Evolutionary conservation across 2,888 invertebrate species (phyloP).

Genomic region (Dicyrtoma fusca): DNA sequence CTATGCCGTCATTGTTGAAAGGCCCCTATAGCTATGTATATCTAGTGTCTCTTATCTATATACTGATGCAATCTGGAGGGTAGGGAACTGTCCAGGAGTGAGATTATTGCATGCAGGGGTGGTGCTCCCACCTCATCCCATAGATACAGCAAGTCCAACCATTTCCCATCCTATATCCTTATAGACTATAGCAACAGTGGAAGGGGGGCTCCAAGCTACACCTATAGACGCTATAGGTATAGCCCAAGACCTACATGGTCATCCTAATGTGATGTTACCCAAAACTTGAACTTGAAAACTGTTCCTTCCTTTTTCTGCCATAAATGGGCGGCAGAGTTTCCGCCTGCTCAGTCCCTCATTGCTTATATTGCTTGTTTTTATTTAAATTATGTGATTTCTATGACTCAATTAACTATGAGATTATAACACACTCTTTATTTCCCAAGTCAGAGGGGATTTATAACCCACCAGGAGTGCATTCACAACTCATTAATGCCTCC

Average conservation of each 20-base stretch:
- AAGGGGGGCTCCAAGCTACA: too few relatives aligned
- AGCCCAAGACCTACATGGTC: conserved; percentile 35
- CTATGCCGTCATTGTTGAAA: too few relatives aligned
- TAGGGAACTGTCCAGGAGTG: conserved; percentile 26
- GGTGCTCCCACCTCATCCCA: conserved; percentile 23
- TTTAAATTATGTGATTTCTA: conserved; percentile 40
- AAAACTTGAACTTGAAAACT: conserved; percentile 13
- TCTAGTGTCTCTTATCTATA: too few relatives aligned
- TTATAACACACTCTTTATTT: background rate
- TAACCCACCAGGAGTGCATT: background rate
- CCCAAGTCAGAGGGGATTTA: background rate
- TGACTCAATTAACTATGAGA: conserved; percentile 29
- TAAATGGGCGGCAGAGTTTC: conserved; percentile 37
- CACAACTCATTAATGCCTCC: too few relatives aligned
- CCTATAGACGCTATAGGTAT: background rate
- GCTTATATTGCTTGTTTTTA: conserved; percentile 36
- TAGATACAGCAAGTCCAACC: too few relatives aligned
- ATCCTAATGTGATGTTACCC: conserved; percentile 22
- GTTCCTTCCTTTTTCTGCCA: conserved; percentile 32
- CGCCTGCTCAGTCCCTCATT: conserved; percentile 34
- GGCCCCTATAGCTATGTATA: too few relatives aligned
- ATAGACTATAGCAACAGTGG: too few relatives aligned
- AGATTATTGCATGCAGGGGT: conserved; percentile 31
- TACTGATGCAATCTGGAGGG: conserved; percentile 1
- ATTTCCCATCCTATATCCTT: too few relatives aligned